Evolutionary conservation across 2,797 vertebrate genomes (phyloP), one percentile per base, ranked within the genome.

Genomic region (Strix occidentalis): DNA sequence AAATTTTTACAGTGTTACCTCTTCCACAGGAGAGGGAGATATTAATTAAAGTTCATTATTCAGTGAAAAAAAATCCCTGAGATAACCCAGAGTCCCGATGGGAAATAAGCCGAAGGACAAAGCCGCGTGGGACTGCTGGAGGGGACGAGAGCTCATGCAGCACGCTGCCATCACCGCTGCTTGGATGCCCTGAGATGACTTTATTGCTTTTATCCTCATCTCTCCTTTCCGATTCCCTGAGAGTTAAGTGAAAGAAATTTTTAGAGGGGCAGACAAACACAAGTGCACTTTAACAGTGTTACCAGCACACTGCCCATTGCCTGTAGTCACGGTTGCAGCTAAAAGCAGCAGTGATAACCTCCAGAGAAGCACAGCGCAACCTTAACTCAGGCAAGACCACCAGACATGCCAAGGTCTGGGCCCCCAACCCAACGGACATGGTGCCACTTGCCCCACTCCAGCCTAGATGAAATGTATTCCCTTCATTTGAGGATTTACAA

Each of bases 111-210:
- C 0, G 0, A 68, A 80, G 90, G 69, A 90, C 48, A 75, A 78
- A 65, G 69, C 17, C 0, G 0, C 4, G 3, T 50, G 57, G 70
- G 65, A 84, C n/a, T 24, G 86, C 86, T 71, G 61, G 69, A 96
- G 84, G 84, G 94, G 41, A 94, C 0, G 0, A n/a, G 80, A 68
- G 72, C 64, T 88, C 19, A 7, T 8, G 45, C 53, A 60, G 51
- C 75, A 58, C 5, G 0, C 79, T 80, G 86, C 80, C 72, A 17
- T 78, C 92, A 60, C 21, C 0, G 0, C 29, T 0, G 0, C 13
- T 54, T 1, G 2, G 35, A 28, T 81, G 88, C 72, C 85, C 80
- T 6, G 63, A 93, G 45, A 29, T 76, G 84, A 95, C 94, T 82
- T 84, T 51, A 43, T 8, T 69, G 3, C 89, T 94, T 60, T 37